Evolutionary conservation across 2,797 vertebrate genomes (phyloP).

Genomic region (Anomalospiza imberbis): DNA sequence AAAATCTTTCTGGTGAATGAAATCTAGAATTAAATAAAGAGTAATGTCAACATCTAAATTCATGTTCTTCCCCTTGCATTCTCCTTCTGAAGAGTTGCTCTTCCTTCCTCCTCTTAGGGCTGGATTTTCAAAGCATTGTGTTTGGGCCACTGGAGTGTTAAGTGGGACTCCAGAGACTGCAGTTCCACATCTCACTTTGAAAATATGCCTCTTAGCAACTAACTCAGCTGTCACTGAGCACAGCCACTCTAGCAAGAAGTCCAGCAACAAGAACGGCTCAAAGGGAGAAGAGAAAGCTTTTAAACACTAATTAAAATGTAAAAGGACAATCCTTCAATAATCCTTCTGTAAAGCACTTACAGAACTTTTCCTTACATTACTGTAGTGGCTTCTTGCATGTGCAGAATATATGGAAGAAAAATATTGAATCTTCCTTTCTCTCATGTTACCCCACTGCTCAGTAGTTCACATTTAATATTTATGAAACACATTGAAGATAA

Average conservation of each 20-base stretch:
- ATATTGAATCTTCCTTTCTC: neutral
- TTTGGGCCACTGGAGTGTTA: neutral
- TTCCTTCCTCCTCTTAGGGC: neutral
- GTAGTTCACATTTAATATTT: neutral
- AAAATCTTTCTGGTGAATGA: neutral
- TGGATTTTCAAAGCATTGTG: conserved; percentile 31
- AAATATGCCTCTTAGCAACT: neutral
- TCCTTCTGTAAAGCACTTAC: neutral
- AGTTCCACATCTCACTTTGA: neutral
- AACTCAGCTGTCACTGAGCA: neutral
- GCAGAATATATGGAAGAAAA: neutral
- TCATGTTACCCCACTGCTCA: neutral
- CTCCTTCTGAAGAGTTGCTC: neutral
- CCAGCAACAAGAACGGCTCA: neutral
- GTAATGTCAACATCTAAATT: neutral
- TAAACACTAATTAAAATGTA: neutral
- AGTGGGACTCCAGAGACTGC: neutral
- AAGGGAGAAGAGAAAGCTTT: neutral
- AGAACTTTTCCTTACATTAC: neutral
- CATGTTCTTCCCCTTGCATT: accelerated
- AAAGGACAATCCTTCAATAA: neutral
- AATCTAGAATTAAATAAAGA: neutral
- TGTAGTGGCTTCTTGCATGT: neutral
- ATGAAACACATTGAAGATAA: neutral
- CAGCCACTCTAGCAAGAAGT: neutral